These are phyloP conservation scores for Lamellibrachia satsuma DNA, from an alignment of 2,888 invertebrate genomes.

Conservation along the genomic window DNA sequence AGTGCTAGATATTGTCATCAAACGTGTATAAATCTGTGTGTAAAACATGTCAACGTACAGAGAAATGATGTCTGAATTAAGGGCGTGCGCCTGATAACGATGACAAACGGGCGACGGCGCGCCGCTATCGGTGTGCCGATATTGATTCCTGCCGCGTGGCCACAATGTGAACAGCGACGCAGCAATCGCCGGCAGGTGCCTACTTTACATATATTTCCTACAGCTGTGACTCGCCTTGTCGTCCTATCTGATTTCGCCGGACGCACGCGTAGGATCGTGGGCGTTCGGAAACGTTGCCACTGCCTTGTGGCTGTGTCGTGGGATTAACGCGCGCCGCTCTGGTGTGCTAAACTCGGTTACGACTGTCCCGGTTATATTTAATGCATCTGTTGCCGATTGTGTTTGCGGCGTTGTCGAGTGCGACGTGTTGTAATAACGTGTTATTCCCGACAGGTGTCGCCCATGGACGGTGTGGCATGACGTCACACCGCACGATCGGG, in stretches of 20 bases:
- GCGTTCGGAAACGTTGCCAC: background rate
- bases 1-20: background rate
- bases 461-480: background rate
- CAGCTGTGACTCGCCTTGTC: background rate
- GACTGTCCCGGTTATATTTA: background rate
- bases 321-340: background rate
- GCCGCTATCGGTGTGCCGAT: background rate
- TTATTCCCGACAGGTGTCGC: background rate
- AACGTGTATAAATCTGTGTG: background rate
- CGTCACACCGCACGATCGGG: background rate
- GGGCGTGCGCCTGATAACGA: background rate
- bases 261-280: conserved; percentile 10
- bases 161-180: background rate
- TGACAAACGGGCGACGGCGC: background rate
- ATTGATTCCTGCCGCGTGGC: background rate
- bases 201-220: conserved; percentile 13
- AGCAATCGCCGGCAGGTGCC: background rate
- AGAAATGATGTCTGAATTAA: conserved; percentile 17
- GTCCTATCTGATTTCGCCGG: conserved; percentile 10
- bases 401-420: background rate
- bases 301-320: too few relatives aligned
- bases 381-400: background rate
- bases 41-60: background rate
- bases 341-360: background rate
- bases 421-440: background rate